Base-by-base conservation (phyloP, 2,797 vertebrate species). In the Typhlichthys subterraneus region DNA sequence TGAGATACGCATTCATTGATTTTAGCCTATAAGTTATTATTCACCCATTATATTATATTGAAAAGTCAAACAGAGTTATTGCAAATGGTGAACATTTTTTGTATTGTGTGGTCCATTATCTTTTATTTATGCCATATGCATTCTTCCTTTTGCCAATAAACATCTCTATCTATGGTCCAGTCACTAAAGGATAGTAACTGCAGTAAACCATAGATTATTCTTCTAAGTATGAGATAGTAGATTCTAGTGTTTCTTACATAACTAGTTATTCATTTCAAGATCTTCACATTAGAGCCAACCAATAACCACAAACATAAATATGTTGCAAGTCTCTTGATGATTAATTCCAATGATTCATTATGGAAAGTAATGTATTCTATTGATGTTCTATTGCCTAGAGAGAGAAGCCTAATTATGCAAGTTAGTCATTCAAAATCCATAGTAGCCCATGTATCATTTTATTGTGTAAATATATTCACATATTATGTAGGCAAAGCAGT, bases 311-410 rank as follows among this genome's bases (percentile, higher is more conserved):
- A 29, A 29, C 23, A 4, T 29, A 29, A 29, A 29, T 1, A 29
- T 29, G 66, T 15, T 61, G 56, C 10, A 19, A 57, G 48, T 67
- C 66, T 75, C 49, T 45, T 45, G 38, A 46, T 54, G 14, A 45
- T 29, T 29, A 69, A 72, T 70, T 70, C 62, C 59, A 63, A 56
- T 79, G 61, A 38, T 19, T 46, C 61, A 38, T 50, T 42, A 4
- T 29, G 23, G 23, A 42, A 42, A 29, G 53, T 77, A 71, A 78
- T 84, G 67, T 69, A 80, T 81, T 84, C 67, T 65, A 70, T 77
- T 75, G 81, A 85, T 85, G 78, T 67, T 62, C 68, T 59, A 63
- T 69, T 72, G 77, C 63, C 70, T 67, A 59, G 70, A 81, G 70
- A 83, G 68, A 42, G 48, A 80, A 69, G 74, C 59, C 74, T 55